phyloP scores from a whole-genome alignment of 2,888 invertebrate species.

The Serrognathus titanus region DNA sequence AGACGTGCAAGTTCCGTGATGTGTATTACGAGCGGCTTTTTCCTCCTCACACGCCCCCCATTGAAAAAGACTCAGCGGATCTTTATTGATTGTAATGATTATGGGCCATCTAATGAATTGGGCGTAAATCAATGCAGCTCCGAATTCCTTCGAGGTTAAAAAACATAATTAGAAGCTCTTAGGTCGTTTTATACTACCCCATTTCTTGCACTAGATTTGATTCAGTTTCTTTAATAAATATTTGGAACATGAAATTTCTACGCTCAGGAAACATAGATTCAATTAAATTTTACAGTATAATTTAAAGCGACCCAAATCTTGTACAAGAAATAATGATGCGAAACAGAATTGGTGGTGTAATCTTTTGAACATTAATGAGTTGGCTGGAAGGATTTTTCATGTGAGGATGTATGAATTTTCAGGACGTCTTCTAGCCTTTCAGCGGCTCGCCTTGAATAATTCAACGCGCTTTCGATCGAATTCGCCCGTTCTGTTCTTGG shows the following conservation, averaged over 20 bases:
- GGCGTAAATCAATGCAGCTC: conserved; percentile 15
- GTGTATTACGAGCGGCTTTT: conserved; percentile 26
- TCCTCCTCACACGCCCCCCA: conserved; percentile 17
- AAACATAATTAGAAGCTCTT: background rate
- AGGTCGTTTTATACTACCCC: too few relatives aligned
- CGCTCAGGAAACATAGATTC: too few relatives aligned
- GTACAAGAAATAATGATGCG: too few relatives aligned
- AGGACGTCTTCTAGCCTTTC: conserved; percentile 4
- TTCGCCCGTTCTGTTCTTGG: conserved; percentile 20
- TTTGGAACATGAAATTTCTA: too few relatives aligned
- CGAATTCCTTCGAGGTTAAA: background rate
- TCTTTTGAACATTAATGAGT: too few relatives aligned
- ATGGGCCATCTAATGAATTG: conserved; percentile 29
- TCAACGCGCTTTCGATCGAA: conserved; percentile 16
- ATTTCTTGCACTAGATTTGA: too few relatives aligned
- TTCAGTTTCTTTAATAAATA: too few relatives aligned
- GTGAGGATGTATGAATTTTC: background rate
- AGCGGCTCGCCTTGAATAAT: conserved; percentile 17
- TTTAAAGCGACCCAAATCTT: too few relatives aligned
- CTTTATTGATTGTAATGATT: conserved; percentile 29
- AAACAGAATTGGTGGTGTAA: too few relatives aligned
- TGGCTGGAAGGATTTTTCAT: background rate
- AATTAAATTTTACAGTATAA: too few relatives aligned
- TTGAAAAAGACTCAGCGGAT: conserved; percentile 18
- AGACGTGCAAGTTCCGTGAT: conserved; percentile 19